A percentile compares a stretch with the other conserved stretches of the same genome.
Evolutionary conservation across 2,797 vertebrate species (phyloP).

Genomic region (Geotria australis): DNA sequence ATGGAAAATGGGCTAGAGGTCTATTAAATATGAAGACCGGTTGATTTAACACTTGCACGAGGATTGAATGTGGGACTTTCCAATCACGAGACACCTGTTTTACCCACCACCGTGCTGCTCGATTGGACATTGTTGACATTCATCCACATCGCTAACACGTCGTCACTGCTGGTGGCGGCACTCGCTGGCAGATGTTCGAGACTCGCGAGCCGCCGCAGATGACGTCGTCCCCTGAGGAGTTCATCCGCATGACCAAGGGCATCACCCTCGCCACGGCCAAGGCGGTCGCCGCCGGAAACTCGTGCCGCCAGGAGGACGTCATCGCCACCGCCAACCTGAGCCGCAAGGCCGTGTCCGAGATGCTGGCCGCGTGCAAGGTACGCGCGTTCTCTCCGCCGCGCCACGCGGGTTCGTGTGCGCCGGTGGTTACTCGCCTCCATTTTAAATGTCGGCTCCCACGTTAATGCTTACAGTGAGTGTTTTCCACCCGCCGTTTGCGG

Average conservation of each 20-base stretch:
- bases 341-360: conserved; percentile 64
- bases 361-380: conserved; percentile 84
- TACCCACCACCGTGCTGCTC: not conserved
- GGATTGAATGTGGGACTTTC: not conserved
- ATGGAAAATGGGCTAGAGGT: no score
- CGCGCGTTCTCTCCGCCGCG: not conserved
- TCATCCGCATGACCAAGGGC: conserved; percentile 91
- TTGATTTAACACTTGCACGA: no score
- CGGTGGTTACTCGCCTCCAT: no score
- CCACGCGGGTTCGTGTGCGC: no score
- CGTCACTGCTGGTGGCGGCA: no score
- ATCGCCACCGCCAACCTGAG: conserved; percentile 84
- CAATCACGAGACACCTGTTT: not conserved
- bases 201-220: conserved; percentile 45
- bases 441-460: no score
- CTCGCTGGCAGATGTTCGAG: conserved; percentile 36
- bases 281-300: conserved; percentile 83
- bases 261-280: conserved; percentile 96
- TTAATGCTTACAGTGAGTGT: no score
- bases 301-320: conserved; percentile 75
- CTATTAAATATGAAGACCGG: not conserved
- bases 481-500: no score
- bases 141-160: no score
- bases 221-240: conserved; percentile 71
- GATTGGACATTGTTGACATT: no score